Percentiles rank a stretch among this genome's conserved stretches.
These are phyloP conservation scores for Lordiphosa andalusiaca DNA, from an alignment of 2,888 invertebrate species.

Conservation along the genomic window DNA sequence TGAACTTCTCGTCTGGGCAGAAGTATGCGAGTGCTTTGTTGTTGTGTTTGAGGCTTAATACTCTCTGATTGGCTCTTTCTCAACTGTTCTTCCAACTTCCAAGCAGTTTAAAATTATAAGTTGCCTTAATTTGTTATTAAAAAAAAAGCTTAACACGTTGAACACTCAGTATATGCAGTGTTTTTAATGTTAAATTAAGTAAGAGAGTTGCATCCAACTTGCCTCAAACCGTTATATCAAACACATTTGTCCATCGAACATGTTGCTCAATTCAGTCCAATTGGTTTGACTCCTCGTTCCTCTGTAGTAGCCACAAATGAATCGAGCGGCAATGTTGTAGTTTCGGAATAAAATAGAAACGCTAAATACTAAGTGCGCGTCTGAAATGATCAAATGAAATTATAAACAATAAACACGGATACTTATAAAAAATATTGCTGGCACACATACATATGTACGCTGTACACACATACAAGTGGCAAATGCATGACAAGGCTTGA, in stretches of 20 bases:
- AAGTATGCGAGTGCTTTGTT: no score
- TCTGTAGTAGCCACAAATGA: conserved; percentile 1
- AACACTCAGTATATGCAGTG: no score
- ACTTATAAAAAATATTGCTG: neutral
- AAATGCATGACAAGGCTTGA: neutral
- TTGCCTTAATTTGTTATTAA: no score
- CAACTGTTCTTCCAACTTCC: no score
- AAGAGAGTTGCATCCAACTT: neutral
- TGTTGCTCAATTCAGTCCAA: neutral
- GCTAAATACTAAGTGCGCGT: conserved; percentile 1
- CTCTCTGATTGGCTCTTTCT: no score
- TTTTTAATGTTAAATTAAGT: no score
- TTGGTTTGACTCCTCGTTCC: conserved; percentile 1
- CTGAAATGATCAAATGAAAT: conserved; percentile 6
- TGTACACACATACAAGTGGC: neutral
- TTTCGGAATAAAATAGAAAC: conserved; percentile 1
- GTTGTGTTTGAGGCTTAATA: no score
- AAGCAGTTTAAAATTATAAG: no score
- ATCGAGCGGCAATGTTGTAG: conserved; percentile 5
- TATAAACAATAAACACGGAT: no score
- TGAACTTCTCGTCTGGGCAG: no score
- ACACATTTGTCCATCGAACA: no score
- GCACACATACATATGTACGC: neutral
- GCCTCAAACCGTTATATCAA: neutral
- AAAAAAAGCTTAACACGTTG: no score